phyloP scores from a whole-genome alignment of 2,113 vertebrate species.

The Furnarius figulus region DNA sequence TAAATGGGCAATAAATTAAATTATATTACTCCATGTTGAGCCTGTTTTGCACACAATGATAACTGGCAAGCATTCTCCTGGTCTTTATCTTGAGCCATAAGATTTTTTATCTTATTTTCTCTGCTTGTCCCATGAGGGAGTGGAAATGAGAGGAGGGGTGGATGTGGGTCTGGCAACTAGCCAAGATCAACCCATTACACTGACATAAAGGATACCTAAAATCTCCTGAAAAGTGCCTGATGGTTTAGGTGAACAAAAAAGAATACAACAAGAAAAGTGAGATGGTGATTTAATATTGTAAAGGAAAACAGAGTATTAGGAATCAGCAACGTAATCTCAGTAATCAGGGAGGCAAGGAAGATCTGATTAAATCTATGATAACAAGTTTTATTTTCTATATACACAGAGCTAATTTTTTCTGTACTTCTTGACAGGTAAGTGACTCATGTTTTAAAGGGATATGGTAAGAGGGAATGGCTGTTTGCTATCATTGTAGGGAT shows the following conservation, averaged over 20 bases:
- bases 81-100: neutral
- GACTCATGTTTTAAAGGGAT: neutral
- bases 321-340: neutral
- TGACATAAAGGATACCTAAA: neutral
- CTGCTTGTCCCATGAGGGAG: neutral
- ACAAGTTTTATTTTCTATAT: neutral
- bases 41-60: neutral
- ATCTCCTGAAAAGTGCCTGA: neutral
- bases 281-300: neutral
- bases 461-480: neutral
- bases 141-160: neutral
- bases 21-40: neutral
- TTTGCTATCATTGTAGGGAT: neutral
- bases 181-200: neutral
- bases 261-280: neutral
- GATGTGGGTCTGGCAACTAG: neutral
- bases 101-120: neutral
- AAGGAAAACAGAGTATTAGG: neutral
- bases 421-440: neutral
- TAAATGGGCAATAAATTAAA: neutral
- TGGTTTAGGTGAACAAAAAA: neutral
- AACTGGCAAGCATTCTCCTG: neutral
- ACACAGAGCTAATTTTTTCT: neutral
- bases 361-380: neutral
- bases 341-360: neutral